Conservation (phyloP, 2,888 invertebrate species). For the Atrina japonica region DNA sequence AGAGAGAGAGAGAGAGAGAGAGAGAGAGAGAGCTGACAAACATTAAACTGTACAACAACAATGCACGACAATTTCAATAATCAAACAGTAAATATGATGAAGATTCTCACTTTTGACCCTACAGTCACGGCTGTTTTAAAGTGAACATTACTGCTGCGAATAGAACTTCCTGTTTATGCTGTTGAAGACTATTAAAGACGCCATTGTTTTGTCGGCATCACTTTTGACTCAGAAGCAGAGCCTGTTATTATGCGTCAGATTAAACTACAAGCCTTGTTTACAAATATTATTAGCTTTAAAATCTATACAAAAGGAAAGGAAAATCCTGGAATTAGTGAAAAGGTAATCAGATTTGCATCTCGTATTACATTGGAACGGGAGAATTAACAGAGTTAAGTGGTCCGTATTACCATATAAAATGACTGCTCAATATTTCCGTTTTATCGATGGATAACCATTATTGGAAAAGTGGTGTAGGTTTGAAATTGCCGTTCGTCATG, state of each 20-base stretch:
- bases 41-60: no score
- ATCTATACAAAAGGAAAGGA: slow-evolving; percentile 10
- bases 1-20: no score
- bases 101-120: no score
- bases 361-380: slow-evolving; percentile 9
- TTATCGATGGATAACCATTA: slow-evolving; percentile 9
- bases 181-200: no score
- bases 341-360: slow-evolving; percentile 17
- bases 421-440: background rate
- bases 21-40: no score
- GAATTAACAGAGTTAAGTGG: slow-evolving; percentile 14
- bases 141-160: no score
- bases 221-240: background rate
- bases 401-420: slow-evolving; percentile 6
- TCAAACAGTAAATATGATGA: no score
- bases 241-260: slow-evolving; percentile 2
- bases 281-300: slow-evolving; percentile 21
- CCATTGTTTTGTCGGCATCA: no score
- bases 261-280: slow-evolving; percentile 14
- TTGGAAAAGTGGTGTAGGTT: slow-evolving; percentile 22
- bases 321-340: slow-evolving; percentile 20
- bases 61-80: no score
- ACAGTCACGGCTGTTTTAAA: no score
- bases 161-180: no score
- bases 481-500: slow-evolving; percentile 24